Conservation (phyloP, 2,797 vertebrate species). For the Valencia hispanica region DNA sequence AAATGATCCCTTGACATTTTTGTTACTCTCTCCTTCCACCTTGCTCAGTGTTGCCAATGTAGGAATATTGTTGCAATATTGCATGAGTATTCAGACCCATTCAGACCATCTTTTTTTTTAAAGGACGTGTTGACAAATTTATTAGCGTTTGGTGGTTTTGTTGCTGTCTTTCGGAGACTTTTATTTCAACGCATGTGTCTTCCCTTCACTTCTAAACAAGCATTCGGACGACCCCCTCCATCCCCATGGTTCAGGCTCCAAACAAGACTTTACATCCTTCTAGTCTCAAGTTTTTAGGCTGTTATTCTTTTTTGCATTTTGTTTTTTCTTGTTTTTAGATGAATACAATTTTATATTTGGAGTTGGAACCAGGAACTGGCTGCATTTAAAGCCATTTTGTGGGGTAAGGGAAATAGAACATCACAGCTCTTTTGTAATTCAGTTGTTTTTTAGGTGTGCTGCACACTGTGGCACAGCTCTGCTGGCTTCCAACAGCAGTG, state of each 20-base stretch:
- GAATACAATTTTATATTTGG: not conserved
- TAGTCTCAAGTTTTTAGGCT: not conserved
- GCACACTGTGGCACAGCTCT: slow-evolving; percentile 48
- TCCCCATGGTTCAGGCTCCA: too few relatives aligned
- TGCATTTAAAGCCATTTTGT: slow-evolving; percentile 6
- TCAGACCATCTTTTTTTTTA: not conserved
- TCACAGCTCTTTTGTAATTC: slow-evolving; percentile 47
- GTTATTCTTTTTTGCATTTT: not conserved
- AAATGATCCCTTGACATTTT: not conserved
- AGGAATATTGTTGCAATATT: not conserved
- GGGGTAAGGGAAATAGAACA: slow-evolving; percentile 22
- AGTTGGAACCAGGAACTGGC: not conserved
- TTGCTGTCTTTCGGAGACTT: not conserved
- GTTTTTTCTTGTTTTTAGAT: not conserved
- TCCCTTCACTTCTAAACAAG: not conserved
- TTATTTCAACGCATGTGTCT: not conserved
- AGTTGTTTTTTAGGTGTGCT: slow-evolving; percentile 51
- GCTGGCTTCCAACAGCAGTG: slow-evolving; percentile 61
- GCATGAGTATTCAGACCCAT: not conserved
- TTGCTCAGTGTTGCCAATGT: not conserved
- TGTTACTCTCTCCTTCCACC: not conserved
- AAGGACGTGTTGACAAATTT: not conserved
- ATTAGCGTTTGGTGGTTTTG: not conserved
- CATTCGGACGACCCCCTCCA: too few relatives aligned
- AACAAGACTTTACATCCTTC: not conserved